phyloP scores from a whole-genome alignment of 2,113 vertebrate genomes.

The Siphamia tubifer region DNA sequence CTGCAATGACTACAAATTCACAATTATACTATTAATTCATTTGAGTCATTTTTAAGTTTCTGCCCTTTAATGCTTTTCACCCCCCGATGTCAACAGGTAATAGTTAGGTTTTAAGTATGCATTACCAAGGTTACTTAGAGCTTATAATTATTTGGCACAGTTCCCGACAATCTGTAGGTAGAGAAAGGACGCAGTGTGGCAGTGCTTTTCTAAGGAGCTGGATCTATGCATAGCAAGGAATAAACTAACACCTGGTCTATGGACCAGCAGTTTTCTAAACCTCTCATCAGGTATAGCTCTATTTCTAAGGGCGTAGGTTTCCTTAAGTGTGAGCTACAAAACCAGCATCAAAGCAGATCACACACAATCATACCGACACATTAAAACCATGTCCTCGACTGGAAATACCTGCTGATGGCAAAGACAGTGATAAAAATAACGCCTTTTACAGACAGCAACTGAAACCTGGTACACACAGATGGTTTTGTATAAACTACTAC shows the following conservation, averaged over 20 bases:
- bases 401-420: conserved; percentile 23
- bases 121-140: neutral
- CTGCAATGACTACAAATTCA: neutral
- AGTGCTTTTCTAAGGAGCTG: conserved; percentile 7
- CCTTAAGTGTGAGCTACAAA: neutral
- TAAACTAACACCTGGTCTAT: conserved; percentile 3
- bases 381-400: conserved; percentile 36
- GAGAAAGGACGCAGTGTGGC: conserved; percentile 25
- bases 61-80: neutral
- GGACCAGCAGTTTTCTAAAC: neutral
- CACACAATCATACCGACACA: conserved; percentile 35
- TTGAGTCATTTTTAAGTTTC: neutral
- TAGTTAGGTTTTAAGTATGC: neutral
- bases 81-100: neutral
- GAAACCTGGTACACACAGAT: neutral
- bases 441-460: neutral
- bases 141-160: neutral
- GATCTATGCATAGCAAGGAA: conserved; percentile 19
- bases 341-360: conserved; percentile 11
- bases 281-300: neutral
- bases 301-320: conserved; percentile 3
- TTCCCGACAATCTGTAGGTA: neutral
- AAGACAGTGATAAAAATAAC: conserved; percentile 28
- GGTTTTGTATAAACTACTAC: conserved; percentile 18
- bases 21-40: neutral